These are phyloP conservation scores for Drosophila hamatofila DNA, from an alignment of 2,888 invertebrate species.

Conservation along the genomic window DNA sequence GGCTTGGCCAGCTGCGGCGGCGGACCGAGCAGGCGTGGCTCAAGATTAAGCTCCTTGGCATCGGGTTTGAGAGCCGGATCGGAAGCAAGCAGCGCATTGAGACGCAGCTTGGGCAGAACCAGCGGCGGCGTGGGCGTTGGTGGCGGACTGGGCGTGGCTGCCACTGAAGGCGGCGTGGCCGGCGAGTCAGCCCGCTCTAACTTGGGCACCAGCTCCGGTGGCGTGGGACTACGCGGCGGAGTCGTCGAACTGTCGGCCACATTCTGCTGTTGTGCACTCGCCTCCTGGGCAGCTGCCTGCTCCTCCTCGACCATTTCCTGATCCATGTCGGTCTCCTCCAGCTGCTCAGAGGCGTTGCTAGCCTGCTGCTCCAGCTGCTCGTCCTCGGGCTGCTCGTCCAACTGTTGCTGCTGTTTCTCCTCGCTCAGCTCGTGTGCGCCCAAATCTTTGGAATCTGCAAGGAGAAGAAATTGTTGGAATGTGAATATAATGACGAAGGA, in stretches of 20 bases:
- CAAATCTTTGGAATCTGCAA: slow-evolving; percentile 84
- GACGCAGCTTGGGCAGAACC: slow-evolving; percentile 89
- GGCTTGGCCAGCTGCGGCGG: slow-evolving; percentile 58
- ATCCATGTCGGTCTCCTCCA: slow-evolving; percentile 56
- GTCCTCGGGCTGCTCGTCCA: slow-evolving; percentile 52
- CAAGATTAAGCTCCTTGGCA: slow-evolving; percentile 86
- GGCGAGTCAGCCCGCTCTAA: slow-evolving; percentile 54
- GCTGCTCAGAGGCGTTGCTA: slow-evolving; percentile 44
- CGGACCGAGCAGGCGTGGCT: slow-evolving; percentile 65
- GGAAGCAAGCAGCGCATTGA: slow-evolving; percentile 92
- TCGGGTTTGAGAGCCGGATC: slow-evolving; percentile 92
- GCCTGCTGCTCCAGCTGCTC: slow-evolving; percentile 43
- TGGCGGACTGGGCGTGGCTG: slow-evolving; percentile 63
- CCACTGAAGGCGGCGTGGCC: slow-evolving; percentile 57
- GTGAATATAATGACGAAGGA: not conserved
- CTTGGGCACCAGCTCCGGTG: slow-evolving; percentile 57
- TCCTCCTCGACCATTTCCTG: slow-evolving; percentile 48
- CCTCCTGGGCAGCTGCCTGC: slow-evolving; percentile 19
- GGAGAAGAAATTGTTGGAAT: not conserved
- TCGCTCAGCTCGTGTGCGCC: slow-evolving; percentile 79
- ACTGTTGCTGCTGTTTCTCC: slow-evolving; percentile 64
- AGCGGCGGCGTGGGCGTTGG: slow-evolving; percentile 52
- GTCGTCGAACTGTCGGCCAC: slow-evolving; percentile 37
- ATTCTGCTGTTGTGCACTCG: slow-evolving; percentile 29
- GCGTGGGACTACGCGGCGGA: slow-evolving; percentile 56